Evolutionary conservation across 2,113 vertebrate species (phyloP).

Genomic region (Scytalopus superciliaris): DNA sequence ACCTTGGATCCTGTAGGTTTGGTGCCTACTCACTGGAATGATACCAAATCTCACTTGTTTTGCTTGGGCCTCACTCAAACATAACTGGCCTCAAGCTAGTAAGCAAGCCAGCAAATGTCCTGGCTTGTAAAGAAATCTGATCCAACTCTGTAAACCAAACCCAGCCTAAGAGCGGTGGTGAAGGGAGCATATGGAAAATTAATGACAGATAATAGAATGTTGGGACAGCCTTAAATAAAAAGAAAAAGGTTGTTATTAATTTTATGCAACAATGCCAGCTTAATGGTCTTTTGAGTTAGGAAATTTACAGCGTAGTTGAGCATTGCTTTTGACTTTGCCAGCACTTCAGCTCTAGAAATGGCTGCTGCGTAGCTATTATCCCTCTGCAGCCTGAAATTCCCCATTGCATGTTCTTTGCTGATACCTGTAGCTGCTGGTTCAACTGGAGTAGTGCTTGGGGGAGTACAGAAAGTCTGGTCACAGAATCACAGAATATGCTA

Average conservation of each 20-base stretch:
- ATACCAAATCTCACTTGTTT: conserved; percentile 58
- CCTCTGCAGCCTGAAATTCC: background rate
- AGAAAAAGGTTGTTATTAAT: background rate
- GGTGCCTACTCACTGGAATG: conserved; percentile 37
- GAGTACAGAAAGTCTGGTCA: background rate
- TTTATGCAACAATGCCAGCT: conserved; percentile 9
- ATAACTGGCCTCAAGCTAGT: conserved; percentile 61
- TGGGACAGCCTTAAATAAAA: background rate
- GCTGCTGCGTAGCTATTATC: background rate
- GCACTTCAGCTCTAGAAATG: background rate
- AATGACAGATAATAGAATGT: conserved; percentile 44
- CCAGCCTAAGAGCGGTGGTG: background rate
- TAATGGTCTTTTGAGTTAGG: background rate
- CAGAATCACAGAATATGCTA: background rate
- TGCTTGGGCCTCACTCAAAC: conserved; percentile 57
- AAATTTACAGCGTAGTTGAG: background rate
- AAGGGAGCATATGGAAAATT: conserved; percentile 53
- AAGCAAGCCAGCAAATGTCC: conserved; percentile 55
- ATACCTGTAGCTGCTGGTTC: background rate
- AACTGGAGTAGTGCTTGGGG: conserved; percentile 9
- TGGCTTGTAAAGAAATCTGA: conserved; percentile 64
- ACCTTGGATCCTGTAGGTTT: background rate
- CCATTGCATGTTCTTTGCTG: background rate
- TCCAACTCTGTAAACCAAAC: conserved; percentile 38
- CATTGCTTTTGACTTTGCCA: background rate